phyloP scores from a whole-genome alignment of 2,797 vertebrate species.

The Sebastes glaucus region DNA sequence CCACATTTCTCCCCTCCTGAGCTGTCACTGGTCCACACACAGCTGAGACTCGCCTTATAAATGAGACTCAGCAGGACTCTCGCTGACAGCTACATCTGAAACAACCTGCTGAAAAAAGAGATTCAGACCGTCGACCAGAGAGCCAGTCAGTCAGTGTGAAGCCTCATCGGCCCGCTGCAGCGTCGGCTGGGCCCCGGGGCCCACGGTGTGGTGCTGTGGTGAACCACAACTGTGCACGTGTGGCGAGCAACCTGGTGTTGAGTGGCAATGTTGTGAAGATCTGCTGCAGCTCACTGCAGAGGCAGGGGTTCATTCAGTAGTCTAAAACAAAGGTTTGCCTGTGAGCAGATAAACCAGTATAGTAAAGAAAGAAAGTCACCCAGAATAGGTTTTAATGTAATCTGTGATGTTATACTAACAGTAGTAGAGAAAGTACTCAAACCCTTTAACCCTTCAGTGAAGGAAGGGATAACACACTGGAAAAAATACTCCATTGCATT shows the following conservation, averaged over 20 bases:
- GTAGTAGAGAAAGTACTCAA: neutral
- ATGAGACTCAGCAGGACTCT: constrained; percentile 87
- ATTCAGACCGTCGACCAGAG: neutral
- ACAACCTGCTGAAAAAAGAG: constrained; percentile 45
- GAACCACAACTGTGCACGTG: constrained; percentile 28
- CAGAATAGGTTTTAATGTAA: neutral
- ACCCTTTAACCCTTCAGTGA: neutral
- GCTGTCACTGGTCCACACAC: constrained; percentile 88
- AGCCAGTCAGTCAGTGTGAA: constrained; percentile 10
- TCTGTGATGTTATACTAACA: neutral
- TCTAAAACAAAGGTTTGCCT: neutral
- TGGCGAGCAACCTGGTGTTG: constrained; percentile 22
- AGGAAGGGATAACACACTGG: neutral
- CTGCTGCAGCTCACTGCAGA: constrained; percentile 13
- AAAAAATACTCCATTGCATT: neutral
- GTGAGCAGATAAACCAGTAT: neutral
- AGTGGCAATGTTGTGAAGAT: constrained; percentile 32
- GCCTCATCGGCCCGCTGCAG: neutral
- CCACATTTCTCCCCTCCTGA: constrained; percentile 90
- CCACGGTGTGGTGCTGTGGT: constrained; percentile 28
- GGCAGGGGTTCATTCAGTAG: neutral
- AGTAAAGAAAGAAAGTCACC: neutral
- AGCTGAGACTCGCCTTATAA: constrained; percentile 85
- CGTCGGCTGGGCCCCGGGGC: neutral
- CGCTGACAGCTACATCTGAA: constrained; percentile 86